Evolutionary conservation across 2,797 vertebrate genomes (phyloP).

Genomic region (Lutjanus argentimaculatus): DNA sequence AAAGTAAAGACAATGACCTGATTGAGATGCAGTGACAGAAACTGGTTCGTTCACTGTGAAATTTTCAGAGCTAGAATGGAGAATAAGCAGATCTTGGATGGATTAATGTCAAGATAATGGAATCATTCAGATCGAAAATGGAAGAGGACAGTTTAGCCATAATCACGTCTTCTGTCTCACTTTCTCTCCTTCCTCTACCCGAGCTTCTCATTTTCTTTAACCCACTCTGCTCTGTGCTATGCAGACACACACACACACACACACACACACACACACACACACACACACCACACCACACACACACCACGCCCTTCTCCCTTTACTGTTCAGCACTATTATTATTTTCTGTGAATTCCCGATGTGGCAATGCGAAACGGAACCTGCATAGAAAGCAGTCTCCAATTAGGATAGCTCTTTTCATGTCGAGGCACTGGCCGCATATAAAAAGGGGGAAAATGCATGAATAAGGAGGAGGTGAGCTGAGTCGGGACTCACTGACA

Average conservation of each 20-base stretch:
- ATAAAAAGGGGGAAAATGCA: slow-evolving; percentile 56
- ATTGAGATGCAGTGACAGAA: slow-evolving; percentile 76
- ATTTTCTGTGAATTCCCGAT: slow-evolving; percentile 66
- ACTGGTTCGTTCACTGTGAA: slow-evolving; percentile 60
- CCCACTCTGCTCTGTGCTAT: slow-evolving; percentile 20
- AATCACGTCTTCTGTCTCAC: slow-evolving; percentile 57
- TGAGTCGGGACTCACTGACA: slow-evolving; percentile 39
- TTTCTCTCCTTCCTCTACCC: slow-evolving; percentile 34
- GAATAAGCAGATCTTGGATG: slow-evolving; percentile 74
- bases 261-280: neutral
- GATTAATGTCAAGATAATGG: slow-evolving; percentile 81
- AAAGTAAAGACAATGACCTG: slow-evolving; percentile 68
- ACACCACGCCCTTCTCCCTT: slow-evolving; percentile 36
- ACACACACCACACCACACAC: too few species aligned
- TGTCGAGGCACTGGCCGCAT: slow-evolving; percentile 59
- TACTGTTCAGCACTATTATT: slow-evolving; percentile 55
- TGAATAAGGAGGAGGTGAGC: slow-evolving; percentile 66
- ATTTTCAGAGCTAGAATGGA: slow-evolving; percentile 56
- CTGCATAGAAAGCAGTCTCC: slow-evolving; percentile 76
- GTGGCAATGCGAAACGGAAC: slow-evolving; percentile 68
- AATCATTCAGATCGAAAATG: slow-evolving; percentile 79
- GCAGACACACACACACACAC: slow-evolving; percentile 49
- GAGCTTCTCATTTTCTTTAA: slow-evolving; percentile 38
- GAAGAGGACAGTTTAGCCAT: slow-evolving; percentile 71
- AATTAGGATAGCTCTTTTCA: slow-evolving; percentile 79